Conservation (phyloP, 1,140 invertebrate genomes). For the Drosophila tropicalis region DNA sequence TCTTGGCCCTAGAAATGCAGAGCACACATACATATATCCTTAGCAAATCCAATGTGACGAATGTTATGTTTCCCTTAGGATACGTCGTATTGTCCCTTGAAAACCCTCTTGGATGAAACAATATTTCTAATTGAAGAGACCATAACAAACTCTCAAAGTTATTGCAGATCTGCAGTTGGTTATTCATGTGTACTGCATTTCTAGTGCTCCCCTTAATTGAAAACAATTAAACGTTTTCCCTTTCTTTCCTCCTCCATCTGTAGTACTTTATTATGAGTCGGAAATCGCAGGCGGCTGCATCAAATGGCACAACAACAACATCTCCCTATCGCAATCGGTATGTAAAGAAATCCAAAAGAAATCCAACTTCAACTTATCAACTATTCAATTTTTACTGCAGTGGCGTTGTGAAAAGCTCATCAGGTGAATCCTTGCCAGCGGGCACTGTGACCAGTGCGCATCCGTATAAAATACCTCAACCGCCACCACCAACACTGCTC, state of each 20-base stretch:
- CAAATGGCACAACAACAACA: constrained; percentile 87
- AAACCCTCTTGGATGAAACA: no score
- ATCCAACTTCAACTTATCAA: no score
- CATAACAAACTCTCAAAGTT: no score
- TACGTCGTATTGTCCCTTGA: no score
- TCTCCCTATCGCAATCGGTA: constrained; percentile 93
- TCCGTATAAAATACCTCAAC: constrained; percentile 87
- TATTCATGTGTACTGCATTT: not conserved
- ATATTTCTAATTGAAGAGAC: no score
- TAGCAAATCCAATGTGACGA: no score
- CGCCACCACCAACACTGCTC: constrained; percentile 84
- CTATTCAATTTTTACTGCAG: constrained; percentile 58
- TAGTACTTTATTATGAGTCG: constrained; percentile 96
- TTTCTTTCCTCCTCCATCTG: not conserved
- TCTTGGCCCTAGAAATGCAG: not conserved
- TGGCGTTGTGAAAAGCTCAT: constrained; percentile 86
- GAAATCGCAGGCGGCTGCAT: constrained; percentile 91
- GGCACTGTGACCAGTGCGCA: constrained; percentile 85
- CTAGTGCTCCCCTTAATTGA: not conserved
- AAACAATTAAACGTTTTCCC: not conserved
- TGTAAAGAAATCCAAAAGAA: constrained; percentile 33
- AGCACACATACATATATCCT: no score
- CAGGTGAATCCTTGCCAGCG: constrained; percentile 85
- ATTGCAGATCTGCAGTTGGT: no score
- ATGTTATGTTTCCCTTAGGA: no score